Base-by-base conservation (phyloP, 1,140 invertebrate species). In the Elysia chlorotica region DNA sequence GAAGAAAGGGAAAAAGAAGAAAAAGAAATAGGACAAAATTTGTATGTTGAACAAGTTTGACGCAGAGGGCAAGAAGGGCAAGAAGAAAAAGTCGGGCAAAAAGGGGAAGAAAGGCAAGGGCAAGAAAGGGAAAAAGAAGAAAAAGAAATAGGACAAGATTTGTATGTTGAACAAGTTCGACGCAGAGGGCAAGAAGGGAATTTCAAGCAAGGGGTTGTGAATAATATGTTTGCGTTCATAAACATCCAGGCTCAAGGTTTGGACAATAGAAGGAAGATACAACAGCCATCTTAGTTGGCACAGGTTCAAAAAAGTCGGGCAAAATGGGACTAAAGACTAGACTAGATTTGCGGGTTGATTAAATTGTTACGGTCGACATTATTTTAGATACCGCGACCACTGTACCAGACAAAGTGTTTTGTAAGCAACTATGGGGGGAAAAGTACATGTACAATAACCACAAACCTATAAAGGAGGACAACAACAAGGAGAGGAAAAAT, bases 261-360 rank as follows among this genome's bases (percentile, higher is more conserved):
- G 48, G 77, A 78, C 63, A 76, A 78, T 57, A 77, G 74, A 53
- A 48, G 65, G 25, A 77, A 77, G n/a, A n/a, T n/a, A n/a, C n/a
- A n/a, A n/a, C n/a, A n/a, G n/a, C n/a, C n/a, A n/a, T n/a, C n/a
- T n/a, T n/a, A n/a, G n/a, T n/a, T n/a, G n/a, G n/a, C n/a, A n/a
- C n/a, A n/a, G n/a, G n/a, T n/a, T n/a, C n/a, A n/a, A n/a, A n/a
- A n/a, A n/a, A n/a, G n/a, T n/a, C n/a, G n/a, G n/a, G n/a, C n/a
- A 53, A 69, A 72, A 48, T 70, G 70, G 56, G 62, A 66, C 30
- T 59, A 75, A 31, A 65, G 23, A 28, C 10, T 14, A n/a, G n/a
- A 48, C 10, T 14, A 48, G n/a, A 14, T n/a, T n/a, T n/a, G n/a
- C n/a, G n/a, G n/a, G n/a, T n/a, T n/a, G n/a, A n/a, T n/a, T n/a